Evolutionary conservation across 2,797 vertebrate genomes (phyloP), one percentile per base, ranked within the genome.

Genomic region (Pseudomugil tenellus): DNA sequence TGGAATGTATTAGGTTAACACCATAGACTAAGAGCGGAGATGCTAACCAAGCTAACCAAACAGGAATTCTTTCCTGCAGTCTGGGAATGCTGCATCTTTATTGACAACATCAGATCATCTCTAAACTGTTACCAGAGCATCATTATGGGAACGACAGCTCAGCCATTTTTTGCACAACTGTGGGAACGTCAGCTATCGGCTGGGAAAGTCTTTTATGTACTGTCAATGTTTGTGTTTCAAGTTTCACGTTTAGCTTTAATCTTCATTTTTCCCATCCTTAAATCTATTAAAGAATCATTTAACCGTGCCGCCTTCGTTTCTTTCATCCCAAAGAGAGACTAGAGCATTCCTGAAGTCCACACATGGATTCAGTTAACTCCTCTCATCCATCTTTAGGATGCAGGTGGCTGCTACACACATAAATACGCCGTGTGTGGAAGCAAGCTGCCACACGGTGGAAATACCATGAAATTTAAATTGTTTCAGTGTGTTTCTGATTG

Each of bases 381-480:
- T 86, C 87, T 72, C 86, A 84, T 79, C 85, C 83, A 81, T 89
- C 80, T 80, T 88, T 83, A 85, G 80, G 84, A 80, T 74, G 71
- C 88, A 92, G 90, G 91, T 92, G 86, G 87, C 82, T 79, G 32
- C 49, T 56, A 75, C 70, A 68, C 74, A 73, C 71, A 70, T 76
- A 76, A n/a, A 48, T 12, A 58, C 58, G 58, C 62, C 21, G 21
- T 43, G 58, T 41, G 79, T 60, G 67, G 76, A 89, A 84, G 70
- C 69, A 80, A 79, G 79, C 76, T 76, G 79, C 81, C 77, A 81
- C 83, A 83, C 80, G 88, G 87, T 84, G 86, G 85, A 88, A 89
- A 88, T 88, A 89, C 83, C 87, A 90, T 86, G 84, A 85, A 80
- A 87, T 73, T 83, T 73, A 87, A 87, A 89, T 90, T 70, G 85